A percentile compares a stretch with the other conserved stretches of the same genome.
Conservation (phyloP, 2,888 invertebrate species). For the Microctonus hyperodae region DNA sequence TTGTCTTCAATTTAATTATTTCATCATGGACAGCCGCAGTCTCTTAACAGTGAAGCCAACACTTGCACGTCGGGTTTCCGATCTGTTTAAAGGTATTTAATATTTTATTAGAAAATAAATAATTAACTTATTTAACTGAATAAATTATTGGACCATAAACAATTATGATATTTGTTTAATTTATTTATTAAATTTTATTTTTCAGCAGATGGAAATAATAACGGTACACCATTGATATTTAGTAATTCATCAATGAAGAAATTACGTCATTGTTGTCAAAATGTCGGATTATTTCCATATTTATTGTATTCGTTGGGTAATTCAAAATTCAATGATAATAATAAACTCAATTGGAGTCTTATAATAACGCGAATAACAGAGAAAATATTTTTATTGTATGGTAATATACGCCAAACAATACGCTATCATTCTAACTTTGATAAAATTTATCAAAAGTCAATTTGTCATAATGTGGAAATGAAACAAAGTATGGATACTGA, state of each 20-base stretch:
- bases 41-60: slow-evolving; percentile 47
- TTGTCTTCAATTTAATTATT: slow-evolving; percentile 6
- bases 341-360: slow-evolving; percentile 50
- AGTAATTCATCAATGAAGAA: slow-evolving; percentile 57
- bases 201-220: slow-evolving; percentile 53
- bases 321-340: slow-evolving; percentile 41
- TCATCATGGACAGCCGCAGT: slow-evolving; percentile 40
- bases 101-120: neutral
- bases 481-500: slow-evolving; percentile 17
- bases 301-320: slow-evolving; percentile 59
- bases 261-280: slow-evolving; percentile 61
- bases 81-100: slow-evolving; percentile 59
- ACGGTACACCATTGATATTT: slow-evolving; percentile 54
- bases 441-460: neutral
- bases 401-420: slow-evolving; percentile 43
- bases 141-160: neutral
- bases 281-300: slow-evolving; percentile 59
- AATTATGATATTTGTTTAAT: neutral
- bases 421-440: slow-evolving; percentile 19
- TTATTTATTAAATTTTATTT: slow-evolving; percentile 28
- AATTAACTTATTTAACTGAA: neutral
- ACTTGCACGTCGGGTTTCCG: slow-evolving; percentile 56
- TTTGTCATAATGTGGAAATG: neutral
- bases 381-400: slow-evolving; percentile 48
- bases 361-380: slow-evolving; percentile 46